Base-by-base conservation (phyloP, 1,140 invertebrate species). In the Drosophila azteca region DNA sequence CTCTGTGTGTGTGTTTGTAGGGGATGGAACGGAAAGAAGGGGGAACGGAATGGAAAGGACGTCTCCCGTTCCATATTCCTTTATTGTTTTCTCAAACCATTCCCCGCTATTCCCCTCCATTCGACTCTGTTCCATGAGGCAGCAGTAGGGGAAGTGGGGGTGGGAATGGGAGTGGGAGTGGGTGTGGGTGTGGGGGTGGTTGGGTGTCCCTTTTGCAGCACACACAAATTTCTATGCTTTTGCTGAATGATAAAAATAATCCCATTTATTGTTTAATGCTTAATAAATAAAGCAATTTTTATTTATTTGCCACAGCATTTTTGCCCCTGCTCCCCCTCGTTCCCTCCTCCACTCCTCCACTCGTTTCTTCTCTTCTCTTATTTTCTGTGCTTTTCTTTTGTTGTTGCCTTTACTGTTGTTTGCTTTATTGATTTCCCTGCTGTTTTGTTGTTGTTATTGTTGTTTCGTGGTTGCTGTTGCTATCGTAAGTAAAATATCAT, bases 241-340 rank as follows among this genome's bases (percentile, higher is more conserved):
- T n/a, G 71, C 53, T 26, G 65, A 55, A 63, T 83, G 76, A 79
- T 88, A 87, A 88, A 87, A 88, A 83, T 88, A 88, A 88, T 88
- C 68, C 79, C 83, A 89, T 88, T 88, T 88, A 88, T 88, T 88
- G 83, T 88, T 89, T 88, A 88, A 88, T 88, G 84, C 84, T 89
- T 89, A 88, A 88, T 88, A 89, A 89, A 88, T 89, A 88, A 88
- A 88, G 84, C 83, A 88, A 88, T 88, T 88, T 83, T 88, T 88
- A 88, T 88, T 88, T 88, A 88, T 88, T 88, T 83, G 53, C 71
- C 50, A 62, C 58, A 72, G 29, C 77, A 79, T 77, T 79, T 67
- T 79, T 69, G 49, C 73, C 68, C 55, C 59, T 13, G 70, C 13
- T 35, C 41, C 64, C 45, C 55, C 69, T 63, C 59, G 62, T 13